These are phyloP conservation scores for Bolinopsis microptera DNA, from an alignment of 37 sponge, comb jelly and placozoan species.

Conservation along the genomic window DNA sequence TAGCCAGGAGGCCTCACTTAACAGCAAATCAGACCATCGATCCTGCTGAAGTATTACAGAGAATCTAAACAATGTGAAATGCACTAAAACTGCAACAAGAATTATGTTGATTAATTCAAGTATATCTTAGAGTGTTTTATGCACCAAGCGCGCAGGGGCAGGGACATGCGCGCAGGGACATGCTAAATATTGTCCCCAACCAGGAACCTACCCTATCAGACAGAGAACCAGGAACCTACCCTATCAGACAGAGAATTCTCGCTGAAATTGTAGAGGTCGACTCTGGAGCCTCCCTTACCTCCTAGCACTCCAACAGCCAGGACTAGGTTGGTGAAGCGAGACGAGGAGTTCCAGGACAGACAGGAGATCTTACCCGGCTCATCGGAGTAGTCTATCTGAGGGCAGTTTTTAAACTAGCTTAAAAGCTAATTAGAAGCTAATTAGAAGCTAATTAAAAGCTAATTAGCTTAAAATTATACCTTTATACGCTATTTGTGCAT, in stretches of 20 bases:
- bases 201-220: background rate
- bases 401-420: too few relatives aligned
- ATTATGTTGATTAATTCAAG: too few relatives aligned
- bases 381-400: slow-evolving; percentile 16
- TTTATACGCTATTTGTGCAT: too few relatives aligned
- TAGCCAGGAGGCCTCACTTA: background rate
- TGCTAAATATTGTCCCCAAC: too few relatives aligned
- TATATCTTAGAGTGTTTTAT: too few relatives aligned
- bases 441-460: too few relatives aligned
- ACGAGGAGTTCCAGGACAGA: slow-evolving; percentile 28
- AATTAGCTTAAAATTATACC: too few relatives aligned
- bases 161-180: too few relatives aligned
- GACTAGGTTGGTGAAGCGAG: background rate
- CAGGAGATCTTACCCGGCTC: slow-evolving; percentile 22
- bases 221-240: background rate
- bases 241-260: background rate
- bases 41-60: background rate
- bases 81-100: too few relatives aligned
- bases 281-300: slow-evolving; percentile 13
- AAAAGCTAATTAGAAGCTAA: too few relatives aligned
- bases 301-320: slow-evolving; percentile 27
- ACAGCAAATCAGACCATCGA: background rate
- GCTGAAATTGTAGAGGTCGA: slow-evolving; percentile 24
- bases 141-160: too few relatives aligned
- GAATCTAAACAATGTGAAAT: too few relatives aligned